These are phyloP conservation scores for Psococerastis gibbosa DNA, from an alignment of 2,888 invertebrate species.

Conservation along the genomic window DNA sequence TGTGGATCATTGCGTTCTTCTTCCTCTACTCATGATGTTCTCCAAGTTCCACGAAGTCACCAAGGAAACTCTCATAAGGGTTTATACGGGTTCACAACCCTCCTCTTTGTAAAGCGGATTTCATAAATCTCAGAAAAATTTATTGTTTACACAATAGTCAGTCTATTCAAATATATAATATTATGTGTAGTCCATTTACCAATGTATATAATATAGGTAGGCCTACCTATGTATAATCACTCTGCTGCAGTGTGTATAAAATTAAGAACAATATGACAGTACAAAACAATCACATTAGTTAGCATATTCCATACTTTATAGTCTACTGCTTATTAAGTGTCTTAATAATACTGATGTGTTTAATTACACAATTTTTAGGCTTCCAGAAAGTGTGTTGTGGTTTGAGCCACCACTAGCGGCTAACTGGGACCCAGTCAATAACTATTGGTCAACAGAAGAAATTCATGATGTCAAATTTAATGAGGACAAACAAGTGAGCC, in stretches of 20 bases:
- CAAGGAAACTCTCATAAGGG: too few relatives aligned
- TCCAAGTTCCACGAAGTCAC: too few relatives aligned
- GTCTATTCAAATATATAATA: too few relatives aligned
- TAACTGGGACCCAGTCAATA: slow-evolving; percentile 41
- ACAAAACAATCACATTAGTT: neutral
- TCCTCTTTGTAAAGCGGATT: too few relatives aligned
- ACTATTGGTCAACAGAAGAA: slow-evolving; percentile 49
- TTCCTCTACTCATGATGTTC: too few relatives aligned
- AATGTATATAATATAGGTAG: neutral
- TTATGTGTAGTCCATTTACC: neutral
- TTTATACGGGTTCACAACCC: too few relatives aligned
- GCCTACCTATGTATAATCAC: neutral
- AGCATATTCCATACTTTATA: too few relatives aligned
- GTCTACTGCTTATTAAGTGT: too few relatives aligned
- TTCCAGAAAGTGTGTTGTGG: slow-evolving; percentile 54
- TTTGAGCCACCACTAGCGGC: slow-evolving; percentile 54
- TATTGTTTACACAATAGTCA: too few relatives aligned
- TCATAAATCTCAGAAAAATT: too few relatives aligned
- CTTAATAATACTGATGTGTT: too few relatives aligned
- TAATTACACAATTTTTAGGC: slow-evolving; percentile 31
- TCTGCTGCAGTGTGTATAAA: neutral
- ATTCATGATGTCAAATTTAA: slow-evolving; percentile 65
- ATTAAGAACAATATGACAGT: neutral
- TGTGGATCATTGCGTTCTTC: too few relatives aligned
- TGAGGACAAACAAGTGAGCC: slow-evolving; percentile 47